Percentiles rank a stretch among this genome's conserved stretches.
Evolutionary conservation across 2,797 vertebrate genomes (phyloP).

Genomic region (Eidolon dupreanum): DNA sequence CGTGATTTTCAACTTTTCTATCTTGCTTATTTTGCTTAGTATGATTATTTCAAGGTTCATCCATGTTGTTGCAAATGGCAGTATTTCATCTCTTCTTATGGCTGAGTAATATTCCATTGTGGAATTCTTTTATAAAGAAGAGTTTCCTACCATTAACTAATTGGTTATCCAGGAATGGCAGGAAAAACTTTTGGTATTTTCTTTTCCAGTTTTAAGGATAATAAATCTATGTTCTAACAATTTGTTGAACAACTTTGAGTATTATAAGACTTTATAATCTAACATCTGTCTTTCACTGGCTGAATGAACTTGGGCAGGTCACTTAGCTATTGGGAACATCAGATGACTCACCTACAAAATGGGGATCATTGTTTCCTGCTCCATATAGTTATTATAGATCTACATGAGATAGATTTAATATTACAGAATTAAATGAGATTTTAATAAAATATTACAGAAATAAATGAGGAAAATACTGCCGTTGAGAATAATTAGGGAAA

Average conservation of each 20-base stretch:
- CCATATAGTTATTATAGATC: not conserved
- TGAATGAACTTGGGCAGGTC: not conserved
- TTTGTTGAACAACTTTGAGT: not conserved
- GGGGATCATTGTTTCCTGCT: not conserved
- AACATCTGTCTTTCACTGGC: not conserved
- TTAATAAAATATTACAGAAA: not conserved
- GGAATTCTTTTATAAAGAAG: slow-evolving; percentile 6
- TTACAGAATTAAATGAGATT: not conserved
- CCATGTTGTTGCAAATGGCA: no score
- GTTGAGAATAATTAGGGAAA: not conserved
- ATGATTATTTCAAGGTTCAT: no score
- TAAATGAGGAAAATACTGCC: not conserved
- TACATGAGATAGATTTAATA: not conserved
- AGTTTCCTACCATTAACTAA: not conserved
- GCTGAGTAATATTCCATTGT: not conserved
- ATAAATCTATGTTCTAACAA: not conserved
- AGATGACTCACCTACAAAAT: not conserved
- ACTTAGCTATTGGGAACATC: not conserved
- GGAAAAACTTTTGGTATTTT: not conserved
- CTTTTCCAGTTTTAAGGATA: not conserved
- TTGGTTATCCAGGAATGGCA: not conserved
- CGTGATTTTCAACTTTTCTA: no score
- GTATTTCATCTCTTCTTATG: no score
- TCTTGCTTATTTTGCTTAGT: no score
- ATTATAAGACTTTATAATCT: not conserved